phyloP scores from a whole-genome alignment of 1,140 invertebrate species.

The Nomia melanderi region DNA sequence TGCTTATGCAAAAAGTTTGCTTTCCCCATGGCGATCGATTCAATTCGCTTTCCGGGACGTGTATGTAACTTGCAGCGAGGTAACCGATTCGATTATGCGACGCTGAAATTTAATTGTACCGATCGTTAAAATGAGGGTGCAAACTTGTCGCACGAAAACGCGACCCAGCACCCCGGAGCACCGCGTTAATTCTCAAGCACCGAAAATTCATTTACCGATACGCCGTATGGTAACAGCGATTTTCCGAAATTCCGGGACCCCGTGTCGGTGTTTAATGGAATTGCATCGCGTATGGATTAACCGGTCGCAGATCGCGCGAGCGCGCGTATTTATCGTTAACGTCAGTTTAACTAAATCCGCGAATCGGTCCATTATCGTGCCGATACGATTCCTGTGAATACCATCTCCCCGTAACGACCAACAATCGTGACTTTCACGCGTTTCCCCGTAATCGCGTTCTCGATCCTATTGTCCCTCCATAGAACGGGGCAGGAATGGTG shows the following conservation, averaged over 20 bases:
- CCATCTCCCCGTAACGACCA: background rate
- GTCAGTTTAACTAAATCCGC: background rate
- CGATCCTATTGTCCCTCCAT: background rate
- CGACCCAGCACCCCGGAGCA: no score
- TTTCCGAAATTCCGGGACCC: background rate
- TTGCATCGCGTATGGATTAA: background rate
- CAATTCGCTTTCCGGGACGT: background rate
- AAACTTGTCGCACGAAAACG: background rate
- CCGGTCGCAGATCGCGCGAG: background rate
- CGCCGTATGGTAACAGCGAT: background rate
- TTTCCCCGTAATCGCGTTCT: background rate
- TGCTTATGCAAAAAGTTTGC: background rate
- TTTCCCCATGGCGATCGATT: no score
- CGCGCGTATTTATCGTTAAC: background rate
- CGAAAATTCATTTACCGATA: background rate
- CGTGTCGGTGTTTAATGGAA: background rate
- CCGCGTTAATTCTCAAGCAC: background rate
- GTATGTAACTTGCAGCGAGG: background rate
- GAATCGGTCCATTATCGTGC: background rate
- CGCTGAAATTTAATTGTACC: background rate
- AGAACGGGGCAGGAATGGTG: background rate
- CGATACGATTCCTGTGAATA: constrained; percentile 3
- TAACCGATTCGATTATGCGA: background rate
- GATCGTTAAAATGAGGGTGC: background rate
- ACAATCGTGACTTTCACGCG: constrained; percentile 1